A percentile compares a stretch with the other conserved stretches of the same genome.
Conservation (phyloP, 1,140 invertebrate genomes). For the Bombus sylvicola region DNA sequence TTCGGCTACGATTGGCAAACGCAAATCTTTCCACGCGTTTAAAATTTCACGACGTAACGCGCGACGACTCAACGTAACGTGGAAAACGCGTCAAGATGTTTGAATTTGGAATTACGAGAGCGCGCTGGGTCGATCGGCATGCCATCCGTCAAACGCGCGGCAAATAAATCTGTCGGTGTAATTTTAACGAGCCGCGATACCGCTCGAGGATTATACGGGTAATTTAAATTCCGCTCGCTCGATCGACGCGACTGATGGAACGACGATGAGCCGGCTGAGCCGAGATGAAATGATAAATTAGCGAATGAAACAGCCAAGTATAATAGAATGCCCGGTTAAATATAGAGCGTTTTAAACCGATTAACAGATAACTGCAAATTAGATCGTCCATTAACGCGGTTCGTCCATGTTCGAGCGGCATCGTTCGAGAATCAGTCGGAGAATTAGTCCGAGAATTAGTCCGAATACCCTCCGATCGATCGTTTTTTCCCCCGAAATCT, state of each 20-base stretch:
- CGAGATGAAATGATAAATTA: constrained; percentile 32
- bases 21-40: background rate
- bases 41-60: background rate
- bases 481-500: background rate
- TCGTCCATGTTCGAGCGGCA: background rate
- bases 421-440: background rate
- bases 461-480: background rate
- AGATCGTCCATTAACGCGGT: background rate
- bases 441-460: background rate
- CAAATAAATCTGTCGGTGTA: constrained; percentile 13
- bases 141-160: too few relatives aligned
- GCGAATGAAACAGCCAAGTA: background rate
- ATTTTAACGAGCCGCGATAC: constrained; percentile 7
- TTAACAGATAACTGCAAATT: background rate
- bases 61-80: background rate
- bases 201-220: constrained; percentile 2
- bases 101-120: background rate
- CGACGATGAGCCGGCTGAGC: background rate
- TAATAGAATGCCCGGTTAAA: constrained; percentile 2
- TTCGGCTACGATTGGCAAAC: too few relatives aligned
- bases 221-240: constrained; percentile 29
- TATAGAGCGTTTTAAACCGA: constrained; percentile 1
- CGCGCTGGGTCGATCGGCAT: rapidly evolving
- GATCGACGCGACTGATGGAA: constrained; percentile 7
- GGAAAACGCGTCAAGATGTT: background rate